Conservation (phyloP, 2,797 vertebrate species). For the Halcyon smyrnensis region DNA sequence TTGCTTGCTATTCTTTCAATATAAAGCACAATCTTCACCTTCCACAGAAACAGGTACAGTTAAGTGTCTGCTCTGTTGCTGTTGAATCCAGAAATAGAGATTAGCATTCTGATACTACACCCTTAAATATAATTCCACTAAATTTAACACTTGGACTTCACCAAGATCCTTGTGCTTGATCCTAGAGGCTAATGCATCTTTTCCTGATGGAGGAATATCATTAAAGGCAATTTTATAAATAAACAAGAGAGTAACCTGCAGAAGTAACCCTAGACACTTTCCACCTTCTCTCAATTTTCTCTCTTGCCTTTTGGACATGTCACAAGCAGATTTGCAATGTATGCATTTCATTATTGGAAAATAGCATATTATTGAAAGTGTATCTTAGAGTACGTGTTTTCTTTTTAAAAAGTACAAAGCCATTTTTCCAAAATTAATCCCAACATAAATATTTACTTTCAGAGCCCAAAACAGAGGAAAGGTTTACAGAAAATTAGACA, state of each 20-base stretch:
- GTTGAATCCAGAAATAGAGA: not conserved
- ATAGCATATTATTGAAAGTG: not conserved
- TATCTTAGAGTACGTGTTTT: accelerated
- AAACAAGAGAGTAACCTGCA: not conserved
- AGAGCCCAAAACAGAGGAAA: not conserved
- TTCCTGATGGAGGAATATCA: not conserved
- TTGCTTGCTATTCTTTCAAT: not conserved
- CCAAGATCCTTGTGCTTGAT: not conserved
- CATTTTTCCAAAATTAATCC: not conserved
- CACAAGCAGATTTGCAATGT: not conserved
- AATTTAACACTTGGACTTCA: not conserved
- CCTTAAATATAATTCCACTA: not conserved
- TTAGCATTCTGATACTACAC: not conserved
- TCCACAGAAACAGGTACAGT: not conserved
- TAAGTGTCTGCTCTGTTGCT: not conserved
- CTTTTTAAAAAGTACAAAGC: not conserved
- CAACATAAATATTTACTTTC: not conserved
- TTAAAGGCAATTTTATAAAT: not conserved
- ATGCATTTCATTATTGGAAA: not conserved
- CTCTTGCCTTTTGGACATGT: not conserved
- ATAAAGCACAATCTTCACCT: not conserved
- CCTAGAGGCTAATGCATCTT: not conserved
- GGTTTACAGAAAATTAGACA: not conserved
- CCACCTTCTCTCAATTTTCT: not conserved
- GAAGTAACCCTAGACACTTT: not conserved